phyloP scores from a whole-genome alignment of 2,888 invertebrate genomes.

The Galerucella nymphaeae region DNA sequence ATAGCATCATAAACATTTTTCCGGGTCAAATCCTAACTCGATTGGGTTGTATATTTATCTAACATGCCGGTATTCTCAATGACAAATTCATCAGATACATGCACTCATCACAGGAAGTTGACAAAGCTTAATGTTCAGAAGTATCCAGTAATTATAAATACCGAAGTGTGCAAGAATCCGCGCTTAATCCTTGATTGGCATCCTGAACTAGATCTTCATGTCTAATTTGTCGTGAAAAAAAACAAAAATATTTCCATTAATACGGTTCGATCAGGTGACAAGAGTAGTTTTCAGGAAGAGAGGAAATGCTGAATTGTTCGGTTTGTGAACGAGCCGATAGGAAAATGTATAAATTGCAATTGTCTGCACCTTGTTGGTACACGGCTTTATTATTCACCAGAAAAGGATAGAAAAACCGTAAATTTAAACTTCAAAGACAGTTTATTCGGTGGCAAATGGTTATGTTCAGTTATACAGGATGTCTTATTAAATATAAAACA shows the following conservation, averaged over 20 bases:
- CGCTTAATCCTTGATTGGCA: constrained; percentile 45
- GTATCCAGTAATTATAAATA: constrained; percentile 44
- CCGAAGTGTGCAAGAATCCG: constrained; percentile 46
- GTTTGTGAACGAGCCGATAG: neutral
- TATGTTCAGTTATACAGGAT: neutral
- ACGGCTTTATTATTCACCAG: constrained; percentile 19
- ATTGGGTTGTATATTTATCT: neutral
- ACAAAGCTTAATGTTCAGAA: constrained; percentile 9
- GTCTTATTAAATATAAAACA: too few relatives aligned
- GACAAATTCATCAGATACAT: constrained; percentile 14
- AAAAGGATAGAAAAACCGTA: constrained; percentile 13
- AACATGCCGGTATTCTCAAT: neutral
- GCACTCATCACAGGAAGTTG: neutral
- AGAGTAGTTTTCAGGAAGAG: constrained; percentile 37
- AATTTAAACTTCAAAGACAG: neutral
- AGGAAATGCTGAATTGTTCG: constrained; percentile 32
- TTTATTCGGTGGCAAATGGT: neutral
- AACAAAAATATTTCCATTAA: constrained; percentile 39
- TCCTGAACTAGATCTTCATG: constrained; percentile 51
- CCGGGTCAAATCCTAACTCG: too few relatives aligned
- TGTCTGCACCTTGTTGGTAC: constrained; percentile 9
- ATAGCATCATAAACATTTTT: too few relatives aligned
- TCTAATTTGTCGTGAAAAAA: constrained; percentile 46
- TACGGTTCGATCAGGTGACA: constrained; percentile 40
- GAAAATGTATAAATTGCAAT: constrained; percentile 10